Conservation (phyloP, 2,113 vertebrate species). For the Sander lucioperca region DNA sequence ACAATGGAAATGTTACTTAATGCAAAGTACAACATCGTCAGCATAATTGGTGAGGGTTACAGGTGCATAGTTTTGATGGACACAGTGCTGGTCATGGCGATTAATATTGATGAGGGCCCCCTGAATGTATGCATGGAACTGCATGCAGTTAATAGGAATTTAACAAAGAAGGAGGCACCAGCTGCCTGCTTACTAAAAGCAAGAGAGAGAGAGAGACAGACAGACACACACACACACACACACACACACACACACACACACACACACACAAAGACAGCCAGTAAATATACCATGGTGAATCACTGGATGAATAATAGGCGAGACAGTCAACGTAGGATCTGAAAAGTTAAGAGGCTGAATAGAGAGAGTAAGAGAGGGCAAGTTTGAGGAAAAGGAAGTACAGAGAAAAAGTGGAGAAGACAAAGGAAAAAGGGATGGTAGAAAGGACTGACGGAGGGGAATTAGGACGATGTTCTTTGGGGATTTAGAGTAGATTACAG, state of each 20-base stretch:
- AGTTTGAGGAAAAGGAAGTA: neutral
- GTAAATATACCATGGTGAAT: constrained; percentile 12
- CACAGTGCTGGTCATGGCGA: neutral
- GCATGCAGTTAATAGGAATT: constrained; percentile 18
- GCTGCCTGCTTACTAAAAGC: constrained; percentile 5
- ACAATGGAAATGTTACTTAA: neutral
- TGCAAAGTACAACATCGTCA: constrained; percentile 7
- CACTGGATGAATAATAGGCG: constrained; percentile 8
- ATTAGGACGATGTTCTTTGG: neutral
- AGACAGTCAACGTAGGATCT: neutral
- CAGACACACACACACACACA: neutral
- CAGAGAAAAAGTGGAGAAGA: neutral
- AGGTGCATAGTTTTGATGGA: neutral
- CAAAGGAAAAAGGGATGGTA: neutral
- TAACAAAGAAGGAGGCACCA: neutral
- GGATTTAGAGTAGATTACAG: constrained; percentile 19
- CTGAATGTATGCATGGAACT: constrained; percentile 6
- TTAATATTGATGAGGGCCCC: constrained; percentile 25
- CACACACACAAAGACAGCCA: neutral
- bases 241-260: neutral
- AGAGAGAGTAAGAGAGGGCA: neutral
- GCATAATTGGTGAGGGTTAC: neutral
- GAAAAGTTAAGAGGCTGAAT: neutral
- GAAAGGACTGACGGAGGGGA: neutral
- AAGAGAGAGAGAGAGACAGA: neutral